Evolutionary conservation across 2,888 invertebrate species (phyloP).

Genomic region (Drosophila ustulata): DNA sequence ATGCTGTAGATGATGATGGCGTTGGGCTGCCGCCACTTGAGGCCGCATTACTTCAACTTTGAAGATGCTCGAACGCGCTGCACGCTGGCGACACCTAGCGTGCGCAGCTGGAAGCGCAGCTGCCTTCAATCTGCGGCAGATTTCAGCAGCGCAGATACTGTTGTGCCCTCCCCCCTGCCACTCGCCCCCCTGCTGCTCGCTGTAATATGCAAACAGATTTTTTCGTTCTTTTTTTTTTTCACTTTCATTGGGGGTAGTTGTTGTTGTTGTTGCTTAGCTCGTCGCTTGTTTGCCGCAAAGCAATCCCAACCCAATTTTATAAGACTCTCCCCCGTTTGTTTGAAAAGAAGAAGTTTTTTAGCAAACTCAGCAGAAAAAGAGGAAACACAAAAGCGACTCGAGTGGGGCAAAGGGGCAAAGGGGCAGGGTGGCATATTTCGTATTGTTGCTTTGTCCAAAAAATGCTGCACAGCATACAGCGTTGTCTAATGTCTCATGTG

Average conservation of each 20-base stretch:
- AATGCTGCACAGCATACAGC: constrained; percentile 56
- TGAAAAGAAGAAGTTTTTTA: constrained; percentile 77
- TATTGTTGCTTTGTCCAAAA: constrained; percentile 58
- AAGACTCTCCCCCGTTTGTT: constrained; percentile 55
- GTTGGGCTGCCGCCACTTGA: constrained; percentile 69
- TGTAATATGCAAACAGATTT: constrained; percentile 77
- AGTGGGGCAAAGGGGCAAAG: constrained; percentile 18
- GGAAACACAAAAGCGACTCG: constrained; percentile 56
- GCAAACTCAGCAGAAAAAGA: constrained; percentile 77
- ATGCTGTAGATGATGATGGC: constrained; percentile 4
- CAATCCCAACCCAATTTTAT: constrained; percentile 42
- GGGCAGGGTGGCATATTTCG: constrained; percentile 32
- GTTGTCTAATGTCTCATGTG: constrained; percentile 69
- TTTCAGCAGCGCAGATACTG: constrained; percentile 9
- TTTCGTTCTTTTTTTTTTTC: constrained; percentile 22
- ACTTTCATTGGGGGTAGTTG: constrained; percentile 57
- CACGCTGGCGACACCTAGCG: constrained; percentile 77
- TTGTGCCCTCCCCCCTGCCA: background rate
- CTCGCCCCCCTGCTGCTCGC: constrained; percentile 12
- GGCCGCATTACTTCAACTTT: constrained; percentile 81
- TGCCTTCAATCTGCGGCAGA: constrained; percentile 17
- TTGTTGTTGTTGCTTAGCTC: constrained; percentile 32
- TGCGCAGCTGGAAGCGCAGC: constrained; percentile 74
- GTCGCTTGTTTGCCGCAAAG: constrained; percentile 67
- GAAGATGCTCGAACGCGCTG: constrained; percentile 76